Evolutionary conservation across 2,797 vertebrate species (phyloP).

Genomic region (Oreortyx pictus): DNA sequence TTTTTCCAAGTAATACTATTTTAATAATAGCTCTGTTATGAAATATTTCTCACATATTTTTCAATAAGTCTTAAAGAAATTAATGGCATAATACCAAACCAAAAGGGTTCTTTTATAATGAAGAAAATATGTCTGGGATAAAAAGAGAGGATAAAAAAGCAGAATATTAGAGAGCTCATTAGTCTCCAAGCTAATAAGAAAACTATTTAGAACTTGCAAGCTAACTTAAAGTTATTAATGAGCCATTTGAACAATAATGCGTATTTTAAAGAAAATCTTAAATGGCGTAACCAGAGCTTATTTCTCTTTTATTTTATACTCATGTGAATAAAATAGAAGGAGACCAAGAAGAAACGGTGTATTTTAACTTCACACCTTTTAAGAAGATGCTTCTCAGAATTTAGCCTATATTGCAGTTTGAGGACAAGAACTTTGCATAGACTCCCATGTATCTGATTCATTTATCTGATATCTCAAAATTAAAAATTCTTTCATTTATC

Average conservation of each 20-base stretch:
- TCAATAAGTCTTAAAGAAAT: background rate
- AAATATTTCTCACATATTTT: background rate
- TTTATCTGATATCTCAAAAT: background rate
- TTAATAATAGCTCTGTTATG: background rate
- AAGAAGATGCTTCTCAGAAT: background rate
- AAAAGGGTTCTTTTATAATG: background rate
- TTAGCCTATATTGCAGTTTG: background rate
- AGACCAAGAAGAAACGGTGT: background rate
- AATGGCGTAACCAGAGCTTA: background rate
- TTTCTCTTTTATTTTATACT: background rate
- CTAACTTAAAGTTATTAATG: background rate
- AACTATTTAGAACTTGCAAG: background rate
- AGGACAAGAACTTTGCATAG: background rate
- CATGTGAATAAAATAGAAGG: background rate
- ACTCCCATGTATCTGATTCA: background rate
- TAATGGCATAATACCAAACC: background rate
- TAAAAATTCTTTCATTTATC: background rate
- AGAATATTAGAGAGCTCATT: background rate
- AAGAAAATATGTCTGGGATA: background rate
- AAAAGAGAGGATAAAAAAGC: background rate
- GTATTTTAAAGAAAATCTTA: background rate
- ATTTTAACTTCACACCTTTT: background rate
- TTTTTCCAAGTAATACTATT: background rate
- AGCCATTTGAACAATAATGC: background rate
- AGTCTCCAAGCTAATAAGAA: background rate